Evolutionary conservation across 37 sponge, comb jelly and placozoan species (phyloP), one percentile per base, ranked within the genome.

Genomic region (Oopsacas minuta): DNA sequence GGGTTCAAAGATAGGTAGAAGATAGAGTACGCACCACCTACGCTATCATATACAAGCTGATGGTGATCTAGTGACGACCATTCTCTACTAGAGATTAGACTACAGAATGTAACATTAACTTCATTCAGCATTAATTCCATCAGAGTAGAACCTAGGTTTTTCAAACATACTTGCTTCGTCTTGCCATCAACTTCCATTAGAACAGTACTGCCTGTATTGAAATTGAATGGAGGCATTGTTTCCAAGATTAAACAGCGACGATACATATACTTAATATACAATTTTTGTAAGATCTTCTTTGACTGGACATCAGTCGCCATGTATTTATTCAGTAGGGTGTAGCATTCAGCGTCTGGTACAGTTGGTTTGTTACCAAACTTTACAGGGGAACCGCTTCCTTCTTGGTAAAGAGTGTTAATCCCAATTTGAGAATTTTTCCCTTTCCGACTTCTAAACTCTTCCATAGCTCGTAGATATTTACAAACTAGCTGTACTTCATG

Each of bases 401-500:
- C 87, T 75, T 61, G 75, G 46, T 75, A 88, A 35, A 86, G 61
- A 84, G 81, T 88, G 61, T 91, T 85, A 39, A 91, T 91, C 15
- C 91, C 91, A 22, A 10, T 25, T n/a, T 61, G 75, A 10, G 75
- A 10, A 61, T 86, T 83, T 15, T 17, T 35, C 12, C 86, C 89
- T 36, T 82, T 83, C 28, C 81, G 37, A 0, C 7, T 84, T 52
- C 84, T 36, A 81, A 83, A 90, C 15, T 91, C 92, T 82, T 86
- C 83, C 5, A 20, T 25, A 25, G 75, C 75, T 32, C 75, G 75
- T 35, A 94, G 90, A 81, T 94, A 94, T 85, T 92, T 92, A 86
- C 95, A 94, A 36, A 94, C 95, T 36, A 94, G 86, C 84, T 94
- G 92, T 0, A 94, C 95, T 36, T 90, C 91, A 1, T 39, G 37